A percentile compares a stretch with the other conserved stretches of the same genome.
Evolutionary conservation across 2,888 invertebrate genomes (phyloP).

Genomic region (Yponomeuta sedellus): DNA sequence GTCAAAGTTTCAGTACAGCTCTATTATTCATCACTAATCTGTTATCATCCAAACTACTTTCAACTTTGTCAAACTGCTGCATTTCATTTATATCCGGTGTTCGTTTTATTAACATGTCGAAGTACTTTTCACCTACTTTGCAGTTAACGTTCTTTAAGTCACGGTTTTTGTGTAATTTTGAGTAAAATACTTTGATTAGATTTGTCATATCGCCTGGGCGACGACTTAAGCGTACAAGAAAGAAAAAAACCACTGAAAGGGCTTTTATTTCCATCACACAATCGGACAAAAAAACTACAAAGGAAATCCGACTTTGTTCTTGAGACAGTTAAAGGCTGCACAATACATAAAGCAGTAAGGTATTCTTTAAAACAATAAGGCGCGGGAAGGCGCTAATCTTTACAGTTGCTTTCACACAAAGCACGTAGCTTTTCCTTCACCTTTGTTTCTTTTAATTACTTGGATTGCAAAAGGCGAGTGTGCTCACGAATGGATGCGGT

Average conservation of each 20-base stretch:
- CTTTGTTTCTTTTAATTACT: conserved; percentile 5
- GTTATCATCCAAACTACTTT: conserved; percentile 63
- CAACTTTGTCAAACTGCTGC: conserved; percentile 9
- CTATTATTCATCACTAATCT: conserved; percentile 74
- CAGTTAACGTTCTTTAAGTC: too few relatives aligned
- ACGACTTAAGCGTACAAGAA: too few relatives aligned
- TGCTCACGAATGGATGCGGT: background rate
- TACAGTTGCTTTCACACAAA: conserved; percentile 4
- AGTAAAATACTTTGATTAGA: too few relatives aligned
- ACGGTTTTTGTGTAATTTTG: too few relatives aligned
- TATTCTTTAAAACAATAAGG: conserved; percentile 8
- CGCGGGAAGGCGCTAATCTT: conserved; percentile 10
- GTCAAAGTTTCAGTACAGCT: conserved; percentile 72
- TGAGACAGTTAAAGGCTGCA: too few relatives aligned
- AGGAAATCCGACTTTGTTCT: too few relatives aligned
- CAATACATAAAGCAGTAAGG: background rate
- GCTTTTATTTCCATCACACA: too few relatives aligned
- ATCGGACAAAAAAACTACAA: too few relatives aligned
- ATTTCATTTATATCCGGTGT: conserved; percentile 9
- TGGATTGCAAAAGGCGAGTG: background rate
- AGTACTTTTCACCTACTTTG: conserved; percentile 9
- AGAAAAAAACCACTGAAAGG: too few relatives aligned
- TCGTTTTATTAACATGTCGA: too few relatives aligned
- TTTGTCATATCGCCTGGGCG: too few relatives aligned
- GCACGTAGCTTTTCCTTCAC: background rate